phyloP scores from a whole-genome alignment of 2,888 invertebrate species.

The Dichetophora obliterata region DNA sequence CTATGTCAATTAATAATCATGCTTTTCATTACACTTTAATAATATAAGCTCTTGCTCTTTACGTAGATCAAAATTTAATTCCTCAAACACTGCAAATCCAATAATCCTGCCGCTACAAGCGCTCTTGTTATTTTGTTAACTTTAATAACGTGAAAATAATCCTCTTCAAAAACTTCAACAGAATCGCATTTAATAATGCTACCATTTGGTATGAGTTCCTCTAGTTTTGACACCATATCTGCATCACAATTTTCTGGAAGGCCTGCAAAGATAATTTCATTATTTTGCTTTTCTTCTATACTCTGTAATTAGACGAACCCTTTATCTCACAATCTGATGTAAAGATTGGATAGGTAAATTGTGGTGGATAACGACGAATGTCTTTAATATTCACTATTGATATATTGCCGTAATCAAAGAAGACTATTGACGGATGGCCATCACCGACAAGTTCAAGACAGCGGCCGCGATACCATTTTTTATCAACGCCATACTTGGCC shows the following conservation, averaged over 20 bases:
- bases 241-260: constrained; percentile 46
- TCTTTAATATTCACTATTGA: constrained; percentile 55
- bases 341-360: constrained; percentile 61
- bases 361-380: constrained; percentile 64
- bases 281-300: not conserved
- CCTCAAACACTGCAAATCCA: not conserved
- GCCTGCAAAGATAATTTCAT: constrained; percentile 36
- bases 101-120: constrained; percentile 42
- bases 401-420: constrained; percentile 67
- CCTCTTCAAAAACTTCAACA: constrained; percentile 45
- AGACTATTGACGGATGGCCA: constrained; percentile 64
- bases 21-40: not conserved
- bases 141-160: constrained; percentile 45
- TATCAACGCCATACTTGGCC: constrained; percentile 58
- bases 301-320: constrained; percentile 46
- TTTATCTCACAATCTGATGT: constrained; percentile 60
- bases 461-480: constrained; percentile 65
- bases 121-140: constrained; percentile 42
- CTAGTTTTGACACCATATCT: constrained; percentile 47
- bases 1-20: too few relatives aligned
- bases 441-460: constrained; percentile 66
- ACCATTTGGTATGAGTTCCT: constrained; percentile 51
- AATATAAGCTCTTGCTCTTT: not conserved
- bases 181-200: constrained; percentile 46
- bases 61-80: too few relatives aligned